Evolutionary conservation across 2,888 invertebrate species (phyloP), one percentile per base, ranked within the genome.

Genomic region (Pyrrhia umbra): DNA sequence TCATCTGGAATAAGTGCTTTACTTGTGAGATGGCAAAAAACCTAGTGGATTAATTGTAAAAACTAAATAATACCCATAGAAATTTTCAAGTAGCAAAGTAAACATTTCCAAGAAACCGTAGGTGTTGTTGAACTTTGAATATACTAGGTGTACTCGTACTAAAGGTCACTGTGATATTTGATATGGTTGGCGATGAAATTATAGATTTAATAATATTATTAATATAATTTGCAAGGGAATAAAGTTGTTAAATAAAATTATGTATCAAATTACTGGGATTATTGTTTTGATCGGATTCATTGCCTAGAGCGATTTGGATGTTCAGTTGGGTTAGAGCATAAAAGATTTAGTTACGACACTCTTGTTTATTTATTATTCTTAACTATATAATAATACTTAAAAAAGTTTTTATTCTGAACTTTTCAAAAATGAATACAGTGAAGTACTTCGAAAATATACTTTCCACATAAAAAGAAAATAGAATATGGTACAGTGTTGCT

Each of bases 121-220:
- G 37, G 55, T 70, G 39, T 58, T 18, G 45, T 8, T 51, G 40
- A 52, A 63, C 63, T 63, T 65, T 23, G 58, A 10, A 37, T 46
- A 46, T 49, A 40, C 37, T 34, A 30, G 13, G 54, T 63, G 46
- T 46, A 55, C 51, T 34, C 39, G 6, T 43, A 2, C 6, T 15
- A 59, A 77, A 76, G 68, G 65, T 57, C 77, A 68, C 51, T 6
- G 56, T 77, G 68, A 61, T 77, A 76, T 76, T 76, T 66, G 58
- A 61, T 39, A 46, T 72, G 71, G 66, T 66, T 59, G 61, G 23
- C 42, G 45, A 68, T 66, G 65, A 76, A 77, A 71, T 71, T 79
- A 71, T 63, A 68, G 46, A 64, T 56, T 54, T 72, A 39, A 47
- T 40, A 40, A 51, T 27, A 65, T 63, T 43, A 70, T 67, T 62